phyloP scores from a whole-genome alignment of 2,888 invertebrate genomes.

The Epistrophella euchroma region DNA sequence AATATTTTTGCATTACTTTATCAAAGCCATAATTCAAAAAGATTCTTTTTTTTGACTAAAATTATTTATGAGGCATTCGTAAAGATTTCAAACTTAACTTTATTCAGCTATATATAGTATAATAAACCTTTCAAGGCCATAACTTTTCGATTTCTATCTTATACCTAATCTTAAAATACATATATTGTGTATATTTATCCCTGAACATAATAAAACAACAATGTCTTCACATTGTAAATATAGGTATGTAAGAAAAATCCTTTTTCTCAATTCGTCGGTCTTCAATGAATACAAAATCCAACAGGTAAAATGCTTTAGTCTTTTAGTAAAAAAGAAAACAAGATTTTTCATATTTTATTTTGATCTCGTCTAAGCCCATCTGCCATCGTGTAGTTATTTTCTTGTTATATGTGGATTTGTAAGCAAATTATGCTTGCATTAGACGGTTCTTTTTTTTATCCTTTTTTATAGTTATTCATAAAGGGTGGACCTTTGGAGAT shows the following conservation, averaged over 20 bases:
- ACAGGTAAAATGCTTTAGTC: constrained; percentile 53
- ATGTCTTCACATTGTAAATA: constrained; percentile 17
- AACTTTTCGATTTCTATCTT: constrained; percentile 16
- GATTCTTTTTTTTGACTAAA: constrained; percentile 48
- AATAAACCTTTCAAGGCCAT: constrained; percentile 49
- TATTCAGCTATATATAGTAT: constrained; percentile 40
- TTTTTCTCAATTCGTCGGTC: neutral
- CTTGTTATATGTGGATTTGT: neutral
- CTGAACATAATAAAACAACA: constrained; percentile 38
- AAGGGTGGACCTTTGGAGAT: neutral
- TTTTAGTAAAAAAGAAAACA: neutral
- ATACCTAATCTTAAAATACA: constrained; percentile 6
- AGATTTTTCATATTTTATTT: constrained; percentile 60
- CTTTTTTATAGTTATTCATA: neutral
- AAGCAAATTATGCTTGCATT: neutral
- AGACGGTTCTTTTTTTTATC: neutral
- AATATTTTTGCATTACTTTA: neutral
- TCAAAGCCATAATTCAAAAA: constrained; percentile 30
- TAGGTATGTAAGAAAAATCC: neutral
- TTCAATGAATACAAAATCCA: constrained; percentile 24
- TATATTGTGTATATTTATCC: neutral
- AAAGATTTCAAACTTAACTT: constrained; percentile 45
- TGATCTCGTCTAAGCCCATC: constrained; percentile 61
- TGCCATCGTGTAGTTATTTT: constrained; percentile 54
- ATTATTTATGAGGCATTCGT: constrained; percentile 58